phyloP scores from a whole-genome alignment of 1,140 invertebrate genomes.

The Drosophila seguyi region DNA sequence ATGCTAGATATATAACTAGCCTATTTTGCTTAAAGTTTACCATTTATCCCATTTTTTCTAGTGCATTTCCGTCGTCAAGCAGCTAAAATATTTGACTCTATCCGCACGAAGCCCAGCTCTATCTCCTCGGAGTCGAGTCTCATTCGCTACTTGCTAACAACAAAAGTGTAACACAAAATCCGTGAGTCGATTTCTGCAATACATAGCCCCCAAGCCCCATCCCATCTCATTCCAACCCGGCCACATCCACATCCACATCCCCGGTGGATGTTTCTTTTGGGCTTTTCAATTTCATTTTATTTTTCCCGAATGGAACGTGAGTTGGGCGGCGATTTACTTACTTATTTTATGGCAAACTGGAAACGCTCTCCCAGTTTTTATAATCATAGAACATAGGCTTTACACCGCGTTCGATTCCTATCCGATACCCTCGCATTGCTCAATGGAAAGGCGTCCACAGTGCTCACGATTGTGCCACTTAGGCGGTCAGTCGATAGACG shows the following conservation, averaged over 20 bases:
- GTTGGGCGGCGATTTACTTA: constrained; percentile 78
- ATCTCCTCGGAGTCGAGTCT: constrained; percentile 36
- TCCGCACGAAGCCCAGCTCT: constrained; percentile 55
- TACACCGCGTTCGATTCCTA: not conserved
- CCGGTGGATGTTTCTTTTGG: constrained; percentile 24
- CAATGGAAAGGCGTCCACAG: constrained; percentile 77
- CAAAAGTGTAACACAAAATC: constrained; percentile 82
- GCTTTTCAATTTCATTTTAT: constrained; percentile 75
- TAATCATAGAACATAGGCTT: constrained; percentile 45
- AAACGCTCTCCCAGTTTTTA: constrained; percentile 52
- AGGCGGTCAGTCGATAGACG: constrained; percentile 65
- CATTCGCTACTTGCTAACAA: constrained; percentile 59
- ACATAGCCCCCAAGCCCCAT: constrained; percentile 42
- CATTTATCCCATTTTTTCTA: not conserved
- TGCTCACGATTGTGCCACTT: constrained; percentile 80
- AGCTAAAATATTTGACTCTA: constrained; percentile 52
- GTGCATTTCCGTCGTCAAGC: constrained; percentile 34
- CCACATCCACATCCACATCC: constrained; percentile 1
- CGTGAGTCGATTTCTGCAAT: constrained; percentile 74
- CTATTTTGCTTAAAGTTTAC: too few relatives aligned
- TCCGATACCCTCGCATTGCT: constrained; percentile 59
- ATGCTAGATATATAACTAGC: too few relatives aligned
- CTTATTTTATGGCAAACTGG: constrained; percentile 71
- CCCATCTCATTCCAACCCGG: constrained; percentile 19
- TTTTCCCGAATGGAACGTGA: constrained; percentile 64